Evolutionary conservation across 2,113 vertebrate species (phyloP).

Genomic region (Phalacrocorax pelagicus): DNA sequence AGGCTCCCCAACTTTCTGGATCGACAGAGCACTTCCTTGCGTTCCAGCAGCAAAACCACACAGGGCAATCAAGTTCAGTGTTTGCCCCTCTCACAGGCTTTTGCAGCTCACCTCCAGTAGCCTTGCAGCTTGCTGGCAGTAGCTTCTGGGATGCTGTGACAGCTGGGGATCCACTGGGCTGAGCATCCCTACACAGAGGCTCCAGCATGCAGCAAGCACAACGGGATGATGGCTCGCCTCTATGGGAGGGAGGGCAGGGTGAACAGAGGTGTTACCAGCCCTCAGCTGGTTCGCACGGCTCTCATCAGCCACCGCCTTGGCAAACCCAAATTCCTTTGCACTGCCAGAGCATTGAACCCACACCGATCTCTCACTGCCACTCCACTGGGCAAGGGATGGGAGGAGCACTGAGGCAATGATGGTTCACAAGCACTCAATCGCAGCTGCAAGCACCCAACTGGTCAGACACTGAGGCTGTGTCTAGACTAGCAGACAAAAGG

Average conservation of each 20-base stretch:
- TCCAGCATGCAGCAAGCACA: not conserved
- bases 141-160: not conserved
- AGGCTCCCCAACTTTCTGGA: not conserved
- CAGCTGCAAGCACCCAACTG: not conserved
- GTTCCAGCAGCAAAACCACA: not conserved
- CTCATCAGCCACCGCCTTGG: not conserved
- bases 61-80: not conserved
- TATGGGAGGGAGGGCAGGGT: not conserved
- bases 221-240: rapidly evolving
- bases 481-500: not conserved
- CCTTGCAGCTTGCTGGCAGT: not conserved
- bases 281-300: rapidly evolving
- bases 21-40: not conserved
- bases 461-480: not conserved
- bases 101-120: not conserved
- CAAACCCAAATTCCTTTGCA: not conserved
- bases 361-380: not conserved
- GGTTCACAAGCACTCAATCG: not conserved
- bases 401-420: not conserved
- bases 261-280: not conserved
- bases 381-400: not conserved
- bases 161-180: not conserved
- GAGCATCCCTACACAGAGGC: not conserved
- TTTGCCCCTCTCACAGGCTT: not conserved
- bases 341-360: not conserved